A percentile compares a stretch with the other conserved stretches of the same genome.
These are phyloP conservation scores for Engraulis encrasicolus DNA, from an alignment of 2,113 vertebrate genomes.

Conservation along the genomic window DNA sequence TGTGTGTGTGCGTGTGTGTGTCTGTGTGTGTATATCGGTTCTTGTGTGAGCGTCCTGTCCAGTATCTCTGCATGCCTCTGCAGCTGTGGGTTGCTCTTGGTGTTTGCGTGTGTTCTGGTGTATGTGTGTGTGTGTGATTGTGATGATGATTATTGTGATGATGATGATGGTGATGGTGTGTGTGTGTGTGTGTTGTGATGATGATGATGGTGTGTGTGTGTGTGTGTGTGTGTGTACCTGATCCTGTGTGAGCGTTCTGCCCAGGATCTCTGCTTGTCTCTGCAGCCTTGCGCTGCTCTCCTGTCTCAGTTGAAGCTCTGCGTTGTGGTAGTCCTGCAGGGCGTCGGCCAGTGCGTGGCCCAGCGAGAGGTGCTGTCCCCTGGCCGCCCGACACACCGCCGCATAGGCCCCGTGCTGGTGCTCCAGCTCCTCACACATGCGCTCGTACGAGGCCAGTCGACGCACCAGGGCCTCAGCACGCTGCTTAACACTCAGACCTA, in stretches of 20 bases:
- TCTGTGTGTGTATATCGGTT: too few relatives aligned
- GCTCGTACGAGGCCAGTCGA: slow-evolving; percentile 77
- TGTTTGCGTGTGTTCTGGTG: too few relatives aligned
- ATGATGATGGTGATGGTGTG: too few relatives aligned
- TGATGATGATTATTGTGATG: too few relatives aligned
- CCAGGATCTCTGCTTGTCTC: slow-evolving; percentile 84
- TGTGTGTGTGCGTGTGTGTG: too few relatives aligned
- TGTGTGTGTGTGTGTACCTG: background rate
- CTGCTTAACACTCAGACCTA: slow-evolving; percentile 84
- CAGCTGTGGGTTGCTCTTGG: too few relatives aligned
- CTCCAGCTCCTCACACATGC: slow-evolving; percentile 65
- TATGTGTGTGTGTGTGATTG: too few relatives aligned
- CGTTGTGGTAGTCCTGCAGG: slow-evolving; percentile 82
- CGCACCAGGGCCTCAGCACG: slow-evolving; percentile 75
- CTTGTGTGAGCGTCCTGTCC: too few relatives aligned
- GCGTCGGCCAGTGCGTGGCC: slow-evolving; percentile 73
- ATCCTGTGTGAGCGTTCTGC: background rate
- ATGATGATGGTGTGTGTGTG: too few relatives aligned
- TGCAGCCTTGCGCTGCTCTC: slow-evolving; percentile 85
- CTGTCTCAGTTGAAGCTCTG: slow-evolving; percentile 82
- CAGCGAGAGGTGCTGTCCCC: slow-evolving; percentile 77
- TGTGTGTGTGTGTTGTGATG: too few relatives aligned
- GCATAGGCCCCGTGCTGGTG: slow-evolving; percentile 70
- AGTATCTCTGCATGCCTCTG: too few relatives aligned
- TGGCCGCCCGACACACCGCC: slow-evolving; percentile 75